phyloP scores from a whole-genome alignment of 1,140 invertebrate species.

The Drosophila tsacasi region DNA sequence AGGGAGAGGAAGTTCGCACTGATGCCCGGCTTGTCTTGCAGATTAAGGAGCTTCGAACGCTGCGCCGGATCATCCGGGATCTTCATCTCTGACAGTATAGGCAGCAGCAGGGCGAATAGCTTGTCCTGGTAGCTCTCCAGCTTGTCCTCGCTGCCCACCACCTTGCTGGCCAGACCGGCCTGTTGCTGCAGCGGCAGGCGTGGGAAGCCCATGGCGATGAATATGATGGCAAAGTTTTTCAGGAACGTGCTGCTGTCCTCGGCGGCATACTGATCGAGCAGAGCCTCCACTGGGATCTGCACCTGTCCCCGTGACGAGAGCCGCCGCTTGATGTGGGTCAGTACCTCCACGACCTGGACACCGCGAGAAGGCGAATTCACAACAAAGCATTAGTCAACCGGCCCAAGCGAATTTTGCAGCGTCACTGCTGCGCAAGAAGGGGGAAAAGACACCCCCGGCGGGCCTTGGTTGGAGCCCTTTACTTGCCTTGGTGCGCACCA shows the following conservation, averaged over 20 bases:
- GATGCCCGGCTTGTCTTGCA: constrained; percentile 85
- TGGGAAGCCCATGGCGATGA: constrained; percentile 96
- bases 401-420: constrained; percentile 37
- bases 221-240: constrained; percentile 97
- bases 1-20: constrained; percentile 90
- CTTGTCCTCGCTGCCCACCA: constrained; percentile 93
- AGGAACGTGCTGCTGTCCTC: constrained; percentile 84
- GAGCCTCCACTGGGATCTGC: constrained; percentile 93
- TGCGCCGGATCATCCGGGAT: constrained; percentile 89
- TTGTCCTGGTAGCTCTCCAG: constrained; percentile 94
- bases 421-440: constrained; percentile 36
- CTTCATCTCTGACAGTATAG: constrained; percentile 90
- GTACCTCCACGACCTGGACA: constrained; percentile 94
- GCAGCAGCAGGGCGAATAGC: constrained; percentile 92
- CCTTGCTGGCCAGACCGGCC: constrained; percentile 90
- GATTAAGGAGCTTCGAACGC: constrained; percentile 87
- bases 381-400: constrained; percentile 29
- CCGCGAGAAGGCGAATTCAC: neutral
- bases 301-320: constrained; percentile 93
- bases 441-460: neutral
- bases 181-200: constrained; percentile 91
- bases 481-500: constrained; percentile 91
- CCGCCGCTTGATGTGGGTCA: constrained; percentile 96
- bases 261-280: constrained; percentile 92
- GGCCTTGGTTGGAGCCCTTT: neutral